phyloP scores from a whole-genome alignment of 2,113 vertebrate genomes.

The Peromyscus maniculatus region DNA sequence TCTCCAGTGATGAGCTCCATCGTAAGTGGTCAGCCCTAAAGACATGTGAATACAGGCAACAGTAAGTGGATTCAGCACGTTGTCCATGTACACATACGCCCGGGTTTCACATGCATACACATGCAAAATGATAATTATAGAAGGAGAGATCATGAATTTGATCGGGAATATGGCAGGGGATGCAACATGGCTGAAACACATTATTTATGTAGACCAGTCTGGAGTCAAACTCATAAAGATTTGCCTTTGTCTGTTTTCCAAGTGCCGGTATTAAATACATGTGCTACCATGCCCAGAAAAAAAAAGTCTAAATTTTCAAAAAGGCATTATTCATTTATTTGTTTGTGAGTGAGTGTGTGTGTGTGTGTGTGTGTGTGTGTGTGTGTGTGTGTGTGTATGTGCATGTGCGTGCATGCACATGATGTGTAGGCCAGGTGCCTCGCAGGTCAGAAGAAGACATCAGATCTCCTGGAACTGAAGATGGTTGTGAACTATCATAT shows the following conservation, averaged over 20 bases:
- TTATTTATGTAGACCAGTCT: neutral
- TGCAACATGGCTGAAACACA: neutral
- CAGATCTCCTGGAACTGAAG: neutral
- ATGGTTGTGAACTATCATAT: neutral
- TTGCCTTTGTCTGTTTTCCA: neutral
- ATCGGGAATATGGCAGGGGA: neutral
- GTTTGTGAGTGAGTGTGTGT: neutral
- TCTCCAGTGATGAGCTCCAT: neutral
- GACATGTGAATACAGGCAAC: neutral
- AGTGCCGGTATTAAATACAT: neutral
- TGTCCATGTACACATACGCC: neutral
- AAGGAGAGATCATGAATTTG: neutral
- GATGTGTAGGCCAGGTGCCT: neutral
- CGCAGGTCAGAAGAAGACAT: neutral
- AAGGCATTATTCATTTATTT: neutral
- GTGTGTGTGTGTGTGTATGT: no score
- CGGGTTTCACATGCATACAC: no score
- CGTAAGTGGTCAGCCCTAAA: neutral
- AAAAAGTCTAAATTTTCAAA: neutral
- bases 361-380: no score
- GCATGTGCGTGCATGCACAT: neutral
- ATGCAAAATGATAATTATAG: neutral
- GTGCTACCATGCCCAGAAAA: neutral
- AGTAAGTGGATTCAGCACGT: neutral
- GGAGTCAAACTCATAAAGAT: neutral